These are phyloP conservation scores for Brachyptera risi DNA, from an alignment of 2,888 invertebrate genomes.

Conservation along the genomic window DNA sequence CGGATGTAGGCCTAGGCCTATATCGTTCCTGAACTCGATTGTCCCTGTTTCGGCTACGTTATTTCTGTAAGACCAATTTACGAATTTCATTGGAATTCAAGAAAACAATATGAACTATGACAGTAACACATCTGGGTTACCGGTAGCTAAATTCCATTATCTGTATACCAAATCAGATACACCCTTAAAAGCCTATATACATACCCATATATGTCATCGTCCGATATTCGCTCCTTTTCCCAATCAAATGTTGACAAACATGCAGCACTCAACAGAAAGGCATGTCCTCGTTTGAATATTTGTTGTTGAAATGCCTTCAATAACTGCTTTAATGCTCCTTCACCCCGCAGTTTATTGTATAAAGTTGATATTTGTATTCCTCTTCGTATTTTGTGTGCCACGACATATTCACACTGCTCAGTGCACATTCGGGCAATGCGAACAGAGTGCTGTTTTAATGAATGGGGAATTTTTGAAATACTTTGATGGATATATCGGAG, in stretches of 20 bases:
- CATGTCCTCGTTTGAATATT: constrained; percentile 48
- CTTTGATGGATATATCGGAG: constrained; percentile 8
- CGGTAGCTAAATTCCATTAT: too few relatives aligned
- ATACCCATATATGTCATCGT: constrained; percentile 52
- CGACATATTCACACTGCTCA: constrained; percentile 41
- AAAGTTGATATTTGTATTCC: constrained; percentile 60
- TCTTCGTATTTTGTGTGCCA: constrained; percentile 57
- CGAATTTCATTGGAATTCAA: background rate
- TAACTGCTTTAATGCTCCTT: constrained; percentile 53
- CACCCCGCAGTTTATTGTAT: constrained; percentile 61
- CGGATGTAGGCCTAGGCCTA: too few relatives aligned
- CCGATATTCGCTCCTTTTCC: constrained; percentile 55
- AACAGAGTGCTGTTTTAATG: constrained; percentile 48
- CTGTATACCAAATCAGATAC: too few relatives aligned
- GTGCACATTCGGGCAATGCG: constrained; percentile 52
- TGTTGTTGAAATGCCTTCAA: constrained; percentile 47
- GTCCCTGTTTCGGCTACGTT: too few relatives aligned
- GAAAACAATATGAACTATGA: too few relatives aligned
- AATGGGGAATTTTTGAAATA: constrained; percentile 26
- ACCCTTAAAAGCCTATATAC: background rate
- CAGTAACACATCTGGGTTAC: too few relatives aligned
- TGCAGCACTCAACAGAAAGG: constrained; percentile 54
- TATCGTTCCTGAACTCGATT: too few relatives aligned
- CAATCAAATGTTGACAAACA: constrained; percentile 57
- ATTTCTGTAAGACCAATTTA: background rate